Evolutionary conservation across 2,113 vertebrate species (phyloP), one percentile per base, ranked within the genome.

Genomic region (Mixornis gularis): DNA sequence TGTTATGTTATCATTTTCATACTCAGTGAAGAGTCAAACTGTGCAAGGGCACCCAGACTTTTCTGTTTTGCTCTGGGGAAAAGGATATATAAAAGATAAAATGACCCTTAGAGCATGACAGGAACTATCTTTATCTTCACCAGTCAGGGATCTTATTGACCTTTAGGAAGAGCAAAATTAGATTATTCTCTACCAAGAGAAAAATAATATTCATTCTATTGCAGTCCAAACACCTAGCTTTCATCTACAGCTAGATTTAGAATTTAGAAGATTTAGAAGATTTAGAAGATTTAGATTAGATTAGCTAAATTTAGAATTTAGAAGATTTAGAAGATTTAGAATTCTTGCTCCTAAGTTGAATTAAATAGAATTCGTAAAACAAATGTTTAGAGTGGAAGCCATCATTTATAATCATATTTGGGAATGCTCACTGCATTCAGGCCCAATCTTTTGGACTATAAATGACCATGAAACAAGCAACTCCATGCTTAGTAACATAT

Each of bases 151-250:
- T 88, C 63, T 59, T 89, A 70, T 29, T 10, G 5, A 85, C 52
- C 55, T 91, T 94, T 71, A 80, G 58, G 63, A 90, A 87, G 34
- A 60, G 26, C 17, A 93, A 89, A 95, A 81, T 79, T 59, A 91
- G 62, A 58, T 82, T 87, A 64, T 70, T 51, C 11, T 79, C 15
- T 84, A 68, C 48, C 43, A 24, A 59, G 22, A 65, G 10, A 63
- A 81, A 89, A 94, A 73, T 25, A 63, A 51, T 15, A 63, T 38
- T 86, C 10, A 79, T 53, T 87, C 22, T 3, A 52, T 25, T 1
- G 1, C 2, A 10, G 63, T 49, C 30, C 56, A 88, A 93, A 85
- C 19, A 58, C 17, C 16, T 32, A 92, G 19, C 12, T 92, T 90
- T 66, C 36, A 64, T 60, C 44, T 79, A 41, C 48, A 85, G 53